Percentiles rank a stretch among this genome's conserved stretches.
Conservation (phyloP, 2,797 vertebrate genomes). For the Odontamblyopus rebecca region DNA sequence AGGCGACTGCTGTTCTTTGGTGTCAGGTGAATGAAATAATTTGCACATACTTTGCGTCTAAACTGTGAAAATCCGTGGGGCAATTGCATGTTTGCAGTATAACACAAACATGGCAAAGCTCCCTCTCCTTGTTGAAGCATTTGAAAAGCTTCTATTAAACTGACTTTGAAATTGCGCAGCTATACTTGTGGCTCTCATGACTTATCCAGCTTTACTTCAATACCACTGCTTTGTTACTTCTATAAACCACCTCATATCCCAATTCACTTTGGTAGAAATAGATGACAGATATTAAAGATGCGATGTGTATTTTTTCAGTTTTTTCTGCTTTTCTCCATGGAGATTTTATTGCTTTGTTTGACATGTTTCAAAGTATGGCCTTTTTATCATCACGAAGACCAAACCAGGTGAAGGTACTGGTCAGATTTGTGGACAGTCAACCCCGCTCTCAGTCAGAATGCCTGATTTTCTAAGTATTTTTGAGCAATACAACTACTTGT, state of each 20-base stretch:
- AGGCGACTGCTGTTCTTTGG: constrained; percentile 67
- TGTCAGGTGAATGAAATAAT: constrained; percentile 78
- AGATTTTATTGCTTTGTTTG: too few species aligned
- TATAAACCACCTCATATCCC: constrained; percentile 27
- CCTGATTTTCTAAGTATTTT: too few species aligned
- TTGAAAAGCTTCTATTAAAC: constrained; percentile 48
- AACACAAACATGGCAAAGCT: constrained; percentile 61
- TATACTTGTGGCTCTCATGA: constrained; percentile 47
- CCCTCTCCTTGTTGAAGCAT: constrained; percentile 37
- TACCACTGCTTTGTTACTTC: constrained; percentile 33
- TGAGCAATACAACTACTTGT: too few species aligned
- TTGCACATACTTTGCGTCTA: constrained; percentile 72
- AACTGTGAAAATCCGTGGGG: constrained; percentile 71
- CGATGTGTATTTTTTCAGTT: too few species aligned
- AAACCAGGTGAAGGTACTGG: too few species aligned
- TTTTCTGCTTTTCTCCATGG: too few species aligned
- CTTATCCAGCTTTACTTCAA: constrained; percentile 49
- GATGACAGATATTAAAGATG: constrained; percentile 31
- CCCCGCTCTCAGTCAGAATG: too few species aligned
- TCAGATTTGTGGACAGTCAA: too few species aligned
- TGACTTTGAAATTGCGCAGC: constrained; percentile 47
- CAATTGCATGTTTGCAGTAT: constrained; percentile 63
- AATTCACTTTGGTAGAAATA: constrained; percentile 24
- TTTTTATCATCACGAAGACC: too few species aligned
- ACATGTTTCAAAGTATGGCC: too few species aligned